These are phyloP conservation scores for Deilephila elpenor DNA, from an alignment of 2,888 invertebrate genomes.

Conservation along the genomic window DNA sequence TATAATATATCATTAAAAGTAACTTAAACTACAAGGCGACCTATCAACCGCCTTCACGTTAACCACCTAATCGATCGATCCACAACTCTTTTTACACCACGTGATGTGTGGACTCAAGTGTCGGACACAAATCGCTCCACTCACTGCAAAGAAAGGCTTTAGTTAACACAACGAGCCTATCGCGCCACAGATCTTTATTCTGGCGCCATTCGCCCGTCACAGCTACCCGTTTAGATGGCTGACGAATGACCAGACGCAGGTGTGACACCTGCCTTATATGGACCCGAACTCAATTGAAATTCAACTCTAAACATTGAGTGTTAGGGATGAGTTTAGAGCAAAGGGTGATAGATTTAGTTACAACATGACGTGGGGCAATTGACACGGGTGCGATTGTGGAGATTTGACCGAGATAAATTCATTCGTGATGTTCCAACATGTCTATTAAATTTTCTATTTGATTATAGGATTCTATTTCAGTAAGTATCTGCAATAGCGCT, in stretches of 20 bases:
- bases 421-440: slow-evolving; percentile 12
- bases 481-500: no score
- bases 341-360: slow-evolving; percentile 38
- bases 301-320: slow-evolving; percentile 32
- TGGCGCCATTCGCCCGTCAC: slow-evolving; percentile 39
- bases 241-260: slow-evolving; percentile 61
- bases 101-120: not conserved
- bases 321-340: slow-evolving; percentile 38
- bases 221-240: slow-evolving; percentile 54
- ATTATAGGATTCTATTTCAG: not conserved
- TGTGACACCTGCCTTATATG: slow-evolving; percentile 48
- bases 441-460: slow-evolving; percentile 18
- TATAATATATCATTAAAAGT: no score
- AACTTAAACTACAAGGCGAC: no score
- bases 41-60: no score
- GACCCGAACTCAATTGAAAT: slow-evolving; percentile 29
- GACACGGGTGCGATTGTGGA: slow-evolving; percentile 57
- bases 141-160: not conserved
- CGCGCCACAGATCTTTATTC: slow-evolving; percentile 39
- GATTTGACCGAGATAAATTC: slow-evolving; percentile 27
- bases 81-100: not conserved
- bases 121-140: slow-evolving; percentile 15
- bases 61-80: not conserved
- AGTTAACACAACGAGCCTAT: not conserved
- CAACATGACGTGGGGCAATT: slow-evolving; percentile 57